Evolutionary conservation across 1,140 invertebrate species (phyloP), one percentile per base, ranked within the genome.

Genomic region (Musca vetustissima): DNA sequence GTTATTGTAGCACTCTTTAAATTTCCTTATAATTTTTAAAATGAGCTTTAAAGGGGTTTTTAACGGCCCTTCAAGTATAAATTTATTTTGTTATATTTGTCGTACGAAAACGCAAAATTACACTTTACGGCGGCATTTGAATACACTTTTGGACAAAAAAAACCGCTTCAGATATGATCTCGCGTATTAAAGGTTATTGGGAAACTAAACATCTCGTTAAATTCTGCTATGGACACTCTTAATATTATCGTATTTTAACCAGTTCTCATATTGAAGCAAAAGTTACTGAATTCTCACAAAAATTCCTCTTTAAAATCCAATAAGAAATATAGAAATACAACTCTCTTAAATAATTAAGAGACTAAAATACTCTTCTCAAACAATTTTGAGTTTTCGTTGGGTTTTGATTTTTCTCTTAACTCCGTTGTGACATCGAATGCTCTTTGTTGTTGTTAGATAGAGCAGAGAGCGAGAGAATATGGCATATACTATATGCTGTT

Each of bases 101-200:
- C 8, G 21, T 25, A 15, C 6, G 1, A 28, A 28, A 57, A 57
- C 36, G 11, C 6, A 43, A 43, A 43, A 13, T 43, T 11, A 43
- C 17, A 61, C 3, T 61, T 36, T 19, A 61, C 57, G 57, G 57
- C 57, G 57, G 57, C 57, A 43, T 61, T 61, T 61, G 21, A 17
- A 36, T 61, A 8, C 1, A 43, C 6, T 43, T 57, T 57, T 28
- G 15, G 17, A 28, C 14, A 57, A 57, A 57, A 32, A 24, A 61
- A n/a, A 36, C 57, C 36, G 36, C 36, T 43, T 43, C 36, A 43
- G 13, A 43, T 43, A 61, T 36, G 28, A 61, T 61, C 57, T 28
- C 28, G 36, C 57, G 57, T 61, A 36, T 21, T 36, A 61, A 61
- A 61, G 57, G 32, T 17, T 25, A 43, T 9, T 19, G 7, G 17